Base-by-base conservation (phyloP, 2,888 invertebrate genomes). In the Volucella inanis region DNA sequence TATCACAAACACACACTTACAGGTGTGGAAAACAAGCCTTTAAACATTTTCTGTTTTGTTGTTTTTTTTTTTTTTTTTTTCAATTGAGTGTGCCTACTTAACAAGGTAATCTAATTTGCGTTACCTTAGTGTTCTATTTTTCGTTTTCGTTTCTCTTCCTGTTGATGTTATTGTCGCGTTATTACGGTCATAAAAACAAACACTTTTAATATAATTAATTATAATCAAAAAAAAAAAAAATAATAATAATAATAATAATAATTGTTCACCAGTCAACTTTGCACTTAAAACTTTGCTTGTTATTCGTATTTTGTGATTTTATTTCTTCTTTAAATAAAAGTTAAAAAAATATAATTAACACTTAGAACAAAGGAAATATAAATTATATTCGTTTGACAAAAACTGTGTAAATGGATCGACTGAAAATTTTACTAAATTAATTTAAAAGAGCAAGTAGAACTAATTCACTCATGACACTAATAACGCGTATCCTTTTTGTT, bases 101-200 rank as follows among this genome's bases (percentile, higher is more conserved):
- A 76, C 80, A 67, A 76, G 84, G 80, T 84, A 84, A 84, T 84
- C 84, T 70, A 84, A 84, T 84, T 84, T 80, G 84, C 80, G 43
- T 84, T 84, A 84, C 84, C 84, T 84, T 75, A 75, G 41, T 84
- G 80, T 57, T 39, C 49, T 67, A 65, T 61, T 59, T 43, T 61
- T 47, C 43, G 9, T 52, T 38, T 15, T 47, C 22, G 22, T 18
- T 50, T 43, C 39, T 50, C n/a, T 47, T 71, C 39, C 39, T 68
- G 14, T 62, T 54, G 38, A 41, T 81, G n/a, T 76, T 64, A 38
- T 49, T 45, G 59, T 74, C 54, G 52, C 62, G 45, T 79, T 47
- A 45, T 45, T 54, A 64, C 64, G 67, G 62, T 50, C 72, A 72
- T 62, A 74, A 57, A 78, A 68, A 62, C n/a, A 64, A 57, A 83